Evolutionary conservation across 2,113 vertebrate genomes (phyloP).

Genomic region (Oostethus manadensis): DNA sequence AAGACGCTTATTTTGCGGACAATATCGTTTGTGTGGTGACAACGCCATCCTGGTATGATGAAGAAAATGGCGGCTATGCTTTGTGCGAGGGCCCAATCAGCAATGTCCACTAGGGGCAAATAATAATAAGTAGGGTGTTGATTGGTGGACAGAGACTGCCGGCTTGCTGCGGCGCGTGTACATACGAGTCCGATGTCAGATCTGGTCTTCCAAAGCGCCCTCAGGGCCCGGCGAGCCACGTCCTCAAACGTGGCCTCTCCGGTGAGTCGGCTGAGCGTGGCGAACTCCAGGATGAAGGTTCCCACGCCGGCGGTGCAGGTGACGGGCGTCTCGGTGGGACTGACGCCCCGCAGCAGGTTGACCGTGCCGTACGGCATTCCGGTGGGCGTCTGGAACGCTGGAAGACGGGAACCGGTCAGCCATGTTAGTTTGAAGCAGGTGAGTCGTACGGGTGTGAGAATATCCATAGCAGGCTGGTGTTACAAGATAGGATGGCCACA

Average conservation of each 20-base stretch:
- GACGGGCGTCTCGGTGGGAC: conserved; percentile 88
- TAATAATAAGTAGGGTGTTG: no score
- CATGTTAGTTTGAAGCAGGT: not conserved
- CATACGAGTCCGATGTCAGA: conserved; percentile 92
- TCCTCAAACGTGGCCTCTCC: conserved; percentile 86
- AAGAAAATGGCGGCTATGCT: no score
- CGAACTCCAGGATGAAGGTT: conserved; percentile 96
- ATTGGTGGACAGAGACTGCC: no score
- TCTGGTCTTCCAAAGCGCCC: conserved; percentile 85
- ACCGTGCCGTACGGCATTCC: conserved; percentile 97
- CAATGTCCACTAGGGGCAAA: no score
- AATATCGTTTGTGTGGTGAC: no score
- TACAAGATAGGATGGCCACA: no score
- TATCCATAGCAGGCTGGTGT: no score
- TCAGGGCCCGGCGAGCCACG: conserved; percentile 80
- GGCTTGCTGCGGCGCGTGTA: no score
- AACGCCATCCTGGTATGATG: no score
- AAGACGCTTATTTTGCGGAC: no score
- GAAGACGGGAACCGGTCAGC: not conserved
- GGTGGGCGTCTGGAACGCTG: conserved; percentile 92
- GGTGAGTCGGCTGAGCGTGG: conserved; percentile 87
- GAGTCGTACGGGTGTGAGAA: no score
- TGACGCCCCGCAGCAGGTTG: conserved; percentile 88
- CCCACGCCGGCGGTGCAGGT: conserved; percentile 96
- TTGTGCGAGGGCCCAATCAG: no score